Evolutionary conservation across 2,888 invertebrate genomes (phyloP), one percentile per base, ranked within the genome.

Genomic region (Nomada goodeniana): DNA sequence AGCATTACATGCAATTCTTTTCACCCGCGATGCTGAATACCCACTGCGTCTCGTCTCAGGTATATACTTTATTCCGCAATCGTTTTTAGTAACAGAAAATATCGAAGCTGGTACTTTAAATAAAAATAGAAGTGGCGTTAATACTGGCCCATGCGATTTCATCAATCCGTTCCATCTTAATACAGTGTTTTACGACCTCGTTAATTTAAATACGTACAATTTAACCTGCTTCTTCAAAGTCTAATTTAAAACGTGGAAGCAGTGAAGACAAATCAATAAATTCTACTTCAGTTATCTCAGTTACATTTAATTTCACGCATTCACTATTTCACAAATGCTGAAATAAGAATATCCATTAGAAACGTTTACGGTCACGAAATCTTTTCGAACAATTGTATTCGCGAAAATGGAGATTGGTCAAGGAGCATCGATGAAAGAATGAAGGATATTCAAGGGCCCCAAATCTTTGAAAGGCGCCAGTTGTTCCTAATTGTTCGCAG

Each of bases 381-480:
- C 10, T 10, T 36, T 15, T 11, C 13, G 2, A 15, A 47, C 15
- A 47, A 47, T 47, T 47, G 47, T 3, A 60, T 26, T 57, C 15
- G 0, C 15, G 10, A 10, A 23, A 42, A 55, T 23, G 18, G 42
- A 23, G 23, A 23, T 42, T n/a, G 11, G 59, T 36, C 60, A 1
- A 36, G 69, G 26, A 26, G n/a, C 13, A n/a, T 53, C 13, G 15
- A 47, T 13, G 69, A 44, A 69, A 47, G 13, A 44, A 15, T 23
- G 11, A 29, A 20, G 23, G 50, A 44, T 5, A 26, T 26, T 26
- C 26, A 18, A 2, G n/a, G 15, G 47, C 10, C 11, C 5, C 55
- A 18, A 36, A 23, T 11, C 71, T 11, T 13, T 78, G 76, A 72
- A 76, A 74, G 73, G 76, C 72, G 36, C 23, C 20, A 5, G 68